Conservation (phyloP, 2,797 vertebrate genomes). For the Paedocypris micromegethes region DNA sequence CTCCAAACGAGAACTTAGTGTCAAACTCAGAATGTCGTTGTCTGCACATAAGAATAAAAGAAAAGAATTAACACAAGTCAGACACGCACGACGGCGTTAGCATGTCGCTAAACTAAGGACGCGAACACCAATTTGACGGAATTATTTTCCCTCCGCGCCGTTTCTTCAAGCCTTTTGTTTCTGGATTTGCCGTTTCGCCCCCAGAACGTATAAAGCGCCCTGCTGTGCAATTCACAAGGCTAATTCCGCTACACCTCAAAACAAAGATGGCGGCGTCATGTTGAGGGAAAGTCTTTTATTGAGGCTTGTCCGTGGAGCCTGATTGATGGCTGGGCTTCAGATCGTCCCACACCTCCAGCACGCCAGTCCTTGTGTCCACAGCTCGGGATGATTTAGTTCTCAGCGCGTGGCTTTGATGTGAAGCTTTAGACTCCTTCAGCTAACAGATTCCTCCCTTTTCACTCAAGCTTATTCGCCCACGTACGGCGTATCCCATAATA, state of each 20-base stretch:
- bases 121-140: neutral
- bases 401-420: conserved; percentile 28
- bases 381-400: conserved; percentile 8
- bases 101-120: conserved; percentile 1
- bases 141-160: neutral
- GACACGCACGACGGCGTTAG: neutral
- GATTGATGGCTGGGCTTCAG: neutral
- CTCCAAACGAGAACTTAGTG: too few relatives aligned
- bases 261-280: too few relatives aligned
- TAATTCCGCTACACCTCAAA: too few relatives aligned
- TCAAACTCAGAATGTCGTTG: too few relatives aligned
- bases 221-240: too few relatives aligned
- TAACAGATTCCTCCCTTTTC: conserved; percentile 27
- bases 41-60: too few relatives aligned
- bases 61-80: too few relatives aligned
- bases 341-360: conserved; percentile 4
- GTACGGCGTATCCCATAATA: conserved; percentile 13
- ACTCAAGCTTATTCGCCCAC: conserved; percentile 20
- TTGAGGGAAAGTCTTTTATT: too few relatives aligned
- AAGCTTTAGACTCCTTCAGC: conserved; percentile 18
- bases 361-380: conserved; percentile 17
- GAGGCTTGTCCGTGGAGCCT: too few relatives aligned
- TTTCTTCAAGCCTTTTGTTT: too few relatives aligned
- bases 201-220: too few relatives aligned
- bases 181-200: too few relatives aligned